phyloP scores from a whole-genome alignment of 1,140 invertebrate genomes.

The Berghia stephanieae region DNA sequence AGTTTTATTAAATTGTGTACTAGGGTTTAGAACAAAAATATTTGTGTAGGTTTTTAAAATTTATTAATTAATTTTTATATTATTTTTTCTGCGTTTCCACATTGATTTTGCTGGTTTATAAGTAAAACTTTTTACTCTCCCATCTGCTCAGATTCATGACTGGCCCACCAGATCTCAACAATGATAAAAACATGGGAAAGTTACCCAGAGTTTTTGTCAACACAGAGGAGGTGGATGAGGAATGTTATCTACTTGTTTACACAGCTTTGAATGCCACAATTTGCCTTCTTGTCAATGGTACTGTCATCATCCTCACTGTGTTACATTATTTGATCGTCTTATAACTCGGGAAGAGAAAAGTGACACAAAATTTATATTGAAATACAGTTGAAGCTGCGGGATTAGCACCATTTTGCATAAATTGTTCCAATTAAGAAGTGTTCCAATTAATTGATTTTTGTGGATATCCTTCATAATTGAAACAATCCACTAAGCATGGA shows the following conservation, averaged over 20 bases:
- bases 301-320: slow-evolving; percentile 67
- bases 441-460: too few species aligned
- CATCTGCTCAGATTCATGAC: slow-evolving; percentile 74
- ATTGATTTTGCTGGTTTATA: too few species aligned
- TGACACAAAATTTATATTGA: too few species aligned
- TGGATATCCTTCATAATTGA: too few species aligned
- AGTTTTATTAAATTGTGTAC: too few species aligned
- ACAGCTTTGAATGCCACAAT: slow-evolving; percentile 81
- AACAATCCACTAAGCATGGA: too few species aligned
- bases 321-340: not conserved
- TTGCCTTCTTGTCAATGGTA: slow-evolving; percentile 72
- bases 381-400: not conserved
- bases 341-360: too few species aligned
- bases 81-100: too few species aligned
- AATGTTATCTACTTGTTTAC: slow-evolving; percentile 82
- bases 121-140: not conserved
- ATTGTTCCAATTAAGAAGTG: too few species aligned
- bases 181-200: slow-evolving; percentile 72
- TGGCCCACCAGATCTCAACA: slow-evolving; percentile 75
- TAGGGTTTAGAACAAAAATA: too few species aligned
- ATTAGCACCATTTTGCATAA: not conserved
- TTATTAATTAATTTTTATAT: too few species aligned
- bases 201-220: slow-evolving; percentile 78
- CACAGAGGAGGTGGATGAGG: slow-evolving; percentile 70
- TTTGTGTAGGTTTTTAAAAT: too few species aligned